These are phyloP conservation scores for Lophochroa leadbeateri DNA, from an alignment of 2,113 vertebrate genomes.

Conservation along the genomic window DNA sequence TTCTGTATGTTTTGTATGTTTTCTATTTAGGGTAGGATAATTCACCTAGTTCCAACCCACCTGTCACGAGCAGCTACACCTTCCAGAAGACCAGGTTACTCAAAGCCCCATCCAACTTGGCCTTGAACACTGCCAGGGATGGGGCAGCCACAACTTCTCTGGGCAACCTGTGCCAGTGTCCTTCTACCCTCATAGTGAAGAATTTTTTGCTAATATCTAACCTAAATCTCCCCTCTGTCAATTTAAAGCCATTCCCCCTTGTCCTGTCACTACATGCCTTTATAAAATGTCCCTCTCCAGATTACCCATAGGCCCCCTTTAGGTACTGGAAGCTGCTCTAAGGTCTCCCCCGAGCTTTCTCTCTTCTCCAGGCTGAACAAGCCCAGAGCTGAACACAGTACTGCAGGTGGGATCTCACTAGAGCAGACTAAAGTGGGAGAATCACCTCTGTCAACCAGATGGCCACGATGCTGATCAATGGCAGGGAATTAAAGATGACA, in stretches of 20 bases:
- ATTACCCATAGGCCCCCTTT: not conserved
- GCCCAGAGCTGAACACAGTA: not conserved
- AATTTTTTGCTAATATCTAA: not conserved
- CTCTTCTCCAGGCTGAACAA: not conserved
- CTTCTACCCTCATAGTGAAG: not conserved
- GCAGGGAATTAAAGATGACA: not conserved
- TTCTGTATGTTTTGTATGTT: not conserved
- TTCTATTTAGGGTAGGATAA: not conserved
- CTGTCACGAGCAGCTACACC: not conserved
- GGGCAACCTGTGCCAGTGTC: not conserved
- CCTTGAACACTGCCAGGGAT: not conserved
- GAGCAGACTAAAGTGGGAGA: not conserved
- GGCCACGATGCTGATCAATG: not conserved
- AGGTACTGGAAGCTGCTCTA: not conserved
- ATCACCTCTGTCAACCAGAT: not conserved
- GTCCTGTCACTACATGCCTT: not conserved
- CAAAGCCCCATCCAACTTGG: not conserved
- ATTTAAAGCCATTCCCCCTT: not conserved
- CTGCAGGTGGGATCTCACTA: not conserved
- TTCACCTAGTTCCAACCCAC: not conserved
- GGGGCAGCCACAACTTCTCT: not conserved
- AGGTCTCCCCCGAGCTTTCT: not conserved
- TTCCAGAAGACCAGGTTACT: not conserved
- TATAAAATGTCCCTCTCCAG: not conserved
- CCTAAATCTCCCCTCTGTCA: not conserved